Conservation (phyloP, 2,113 vertebrate species). For the Chaetorhynchus papuensis region DNA sequence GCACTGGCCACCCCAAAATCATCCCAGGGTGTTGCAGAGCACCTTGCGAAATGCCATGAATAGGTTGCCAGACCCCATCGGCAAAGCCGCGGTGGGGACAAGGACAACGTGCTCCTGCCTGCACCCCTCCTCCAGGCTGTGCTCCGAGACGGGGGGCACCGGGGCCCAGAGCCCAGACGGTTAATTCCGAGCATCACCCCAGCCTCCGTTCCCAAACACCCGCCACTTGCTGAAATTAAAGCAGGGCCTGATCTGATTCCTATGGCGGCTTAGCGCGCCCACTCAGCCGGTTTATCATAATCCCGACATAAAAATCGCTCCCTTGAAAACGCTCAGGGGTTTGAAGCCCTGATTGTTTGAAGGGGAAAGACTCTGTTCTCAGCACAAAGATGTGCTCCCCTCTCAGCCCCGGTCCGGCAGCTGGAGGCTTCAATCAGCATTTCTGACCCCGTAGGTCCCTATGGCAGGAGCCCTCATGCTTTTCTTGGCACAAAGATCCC, state of each 20-base stretch:
- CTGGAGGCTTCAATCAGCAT: background rate
- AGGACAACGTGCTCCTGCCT: fast-evolving
- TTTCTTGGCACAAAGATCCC: background rate
- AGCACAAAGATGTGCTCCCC: background rate
- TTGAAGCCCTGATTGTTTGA: conserved; percentile 16
- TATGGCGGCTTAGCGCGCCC: background rate
- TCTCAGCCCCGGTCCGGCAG: background rate
- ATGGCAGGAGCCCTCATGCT: fast-evolving
- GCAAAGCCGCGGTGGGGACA: fast-evolving
- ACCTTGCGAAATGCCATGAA: fast-evolving
- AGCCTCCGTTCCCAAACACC: background rate
- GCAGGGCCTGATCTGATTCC: conserved; percentile 8
- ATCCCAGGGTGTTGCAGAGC: background rate
- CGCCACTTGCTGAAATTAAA: background rate
- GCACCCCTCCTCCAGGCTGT: fast-evolving
- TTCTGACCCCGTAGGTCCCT: background rate
- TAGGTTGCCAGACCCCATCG: fast-evolving
- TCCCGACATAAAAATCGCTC: conserved; percentile 1
- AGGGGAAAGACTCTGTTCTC: background rate
- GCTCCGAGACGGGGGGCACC: fast-evolving
- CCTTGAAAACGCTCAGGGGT: background rate
- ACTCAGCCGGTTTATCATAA: conserved; percentile 23
- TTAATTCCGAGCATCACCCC: background rate
- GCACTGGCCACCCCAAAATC: background rate
- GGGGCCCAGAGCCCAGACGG: background rate